Base-by-base conservation (phyloP, 2,113 vertebrate genomes). In the Apaloderma vittatum region DNA sequence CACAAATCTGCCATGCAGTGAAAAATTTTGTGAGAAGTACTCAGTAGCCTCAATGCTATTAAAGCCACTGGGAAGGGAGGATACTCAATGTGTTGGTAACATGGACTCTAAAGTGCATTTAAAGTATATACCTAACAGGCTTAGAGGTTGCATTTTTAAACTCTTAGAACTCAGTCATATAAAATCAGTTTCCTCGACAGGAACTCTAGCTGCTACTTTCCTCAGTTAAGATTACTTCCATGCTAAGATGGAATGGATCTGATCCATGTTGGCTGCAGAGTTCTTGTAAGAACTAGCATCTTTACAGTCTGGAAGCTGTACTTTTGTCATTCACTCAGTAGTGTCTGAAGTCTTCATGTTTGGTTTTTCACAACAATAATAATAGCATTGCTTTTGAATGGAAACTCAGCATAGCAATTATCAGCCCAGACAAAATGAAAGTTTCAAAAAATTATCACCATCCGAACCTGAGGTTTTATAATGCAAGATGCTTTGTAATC, bases 311-410 rank as follows among this genome's bases (percentile, higher is more conserved):
- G 54, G 24, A 90, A 93, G 70, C 49, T 46, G 14, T 59, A 76
- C 55, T 95, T 82, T 52, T 82, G 23, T 72, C 40, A 57, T 77
- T 93, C 63, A 48, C 34, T 86, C n/a, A 32, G 13, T 19, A 54
- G 36, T 17, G 14, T 49, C 67, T 86, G 75, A 88, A 94, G 92
- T 86, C 37, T 74, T 57, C 23, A n/a, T 40, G 34, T 92, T 93
- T 83, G 86, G 83, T 59, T 76, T 90, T 88, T 86, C 68, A 87
- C 61, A 90, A 70, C 62, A 88, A 73, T 62, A 95, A 95, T 78
- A 79, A 58, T 26, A 93, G 34, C 63, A 67, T 37, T 90, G 43
- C 43, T 93, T 92, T 80, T 88, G 79, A 92, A 90, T 55, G 55
- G n/a, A 46, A 90, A 46, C 34, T 80, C 72, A 63, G 72, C 65